Conservation (phyloP, 2,888 invertebrate genomes). For the Cryptocephalus moraei region DNA sequence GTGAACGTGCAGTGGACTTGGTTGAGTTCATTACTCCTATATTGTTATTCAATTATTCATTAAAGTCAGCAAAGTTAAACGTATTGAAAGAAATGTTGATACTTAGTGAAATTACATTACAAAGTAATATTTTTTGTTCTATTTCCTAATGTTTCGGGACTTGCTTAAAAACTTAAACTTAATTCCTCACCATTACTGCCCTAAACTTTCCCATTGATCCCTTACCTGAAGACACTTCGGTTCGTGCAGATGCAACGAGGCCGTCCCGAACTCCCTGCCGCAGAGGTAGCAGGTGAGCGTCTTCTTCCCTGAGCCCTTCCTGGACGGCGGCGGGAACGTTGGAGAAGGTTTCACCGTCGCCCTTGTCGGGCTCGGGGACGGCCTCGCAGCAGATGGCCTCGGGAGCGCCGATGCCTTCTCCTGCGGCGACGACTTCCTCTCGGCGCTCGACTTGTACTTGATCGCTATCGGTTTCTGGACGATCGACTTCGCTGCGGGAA, state of each 20-base stretch:
- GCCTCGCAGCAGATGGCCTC: background rate
- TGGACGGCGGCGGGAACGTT: background rate
- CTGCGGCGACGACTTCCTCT: slow-evolving; percentile 3
- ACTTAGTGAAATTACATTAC: too few species aligned
- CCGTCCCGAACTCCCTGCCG: slow-evolving; percentile 54
- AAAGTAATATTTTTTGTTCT: too few species aligned
- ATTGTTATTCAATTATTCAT: too few species aligned
- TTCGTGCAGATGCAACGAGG: slow-evolving; percentile 55
- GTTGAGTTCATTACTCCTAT: too few species aligned
- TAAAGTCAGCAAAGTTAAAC: too few species aligned
- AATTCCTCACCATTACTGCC: too few species aligned
- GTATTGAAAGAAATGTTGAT: too few species aligned
- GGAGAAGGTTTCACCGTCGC: background rate
- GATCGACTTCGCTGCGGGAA: slow-evolving; percentile 34
- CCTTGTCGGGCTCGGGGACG: background rate
- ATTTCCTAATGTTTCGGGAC: too few species aligned
- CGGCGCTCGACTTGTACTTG: slow-evolving; percentile 33
- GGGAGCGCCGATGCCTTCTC: slow-evolving; percentile 1
- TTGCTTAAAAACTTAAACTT: too few species aligned
- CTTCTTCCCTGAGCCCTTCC: slow-evolving; percentile 21
- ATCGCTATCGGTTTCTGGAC: slow-evolving; percentile 45
- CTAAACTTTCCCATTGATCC: background rate
- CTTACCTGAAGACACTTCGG: slow-evolving; percentile 53
- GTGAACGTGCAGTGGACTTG: too few species aligned
- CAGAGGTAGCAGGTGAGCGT: slow-evolving; percentile 53